These are phyloP conservation scores for Callitettix versicolor DNA, from an alignment of 1,140 invertebrate genomes.

Conservation along the genomic window DNA sequence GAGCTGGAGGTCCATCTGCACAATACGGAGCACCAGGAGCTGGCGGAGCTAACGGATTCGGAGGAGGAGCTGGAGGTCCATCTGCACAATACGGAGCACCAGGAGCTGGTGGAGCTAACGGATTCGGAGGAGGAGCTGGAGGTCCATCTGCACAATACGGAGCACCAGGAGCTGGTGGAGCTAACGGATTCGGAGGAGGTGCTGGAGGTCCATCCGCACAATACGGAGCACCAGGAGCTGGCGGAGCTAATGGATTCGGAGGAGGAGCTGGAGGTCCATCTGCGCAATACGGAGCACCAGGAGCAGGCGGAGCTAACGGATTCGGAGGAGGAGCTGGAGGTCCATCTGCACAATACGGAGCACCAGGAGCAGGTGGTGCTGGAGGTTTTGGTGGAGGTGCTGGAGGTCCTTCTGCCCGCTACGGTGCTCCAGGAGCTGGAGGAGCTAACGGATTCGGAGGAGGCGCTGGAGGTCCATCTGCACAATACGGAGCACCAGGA, in stretches of 20 bases:
- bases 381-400: not conserved
- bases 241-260: not conserved
- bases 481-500: not conserved
- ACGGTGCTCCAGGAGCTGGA: not conserved
- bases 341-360: not conserved
- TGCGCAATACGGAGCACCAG: not conserved
- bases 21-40: constrained; percentile 4
- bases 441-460: constrained; percentile 16
- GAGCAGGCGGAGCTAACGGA: not conserved
- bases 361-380: not conserved
- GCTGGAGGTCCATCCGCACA: not conserved
- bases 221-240: not conserved
- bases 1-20: not conserved
- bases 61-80: constrained; percentile 1
- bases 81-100: not conserved
- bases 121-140: not conserved
- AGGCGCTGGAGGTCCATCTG: not conserved
- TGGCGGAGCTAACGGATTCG: constrained; percentile 22
- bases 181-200: not conserved
- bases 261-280: not conserved
- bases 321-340: not conserved
- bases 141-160: not conserved
- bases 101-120: not conserved
- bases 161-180: not conserved
- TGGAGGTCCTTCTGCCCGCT: not conserved